Evolutionary conservation across 2,888 invertebrate genomes (phyloP).

Genomic region (Heliconius hortense): DNA sequence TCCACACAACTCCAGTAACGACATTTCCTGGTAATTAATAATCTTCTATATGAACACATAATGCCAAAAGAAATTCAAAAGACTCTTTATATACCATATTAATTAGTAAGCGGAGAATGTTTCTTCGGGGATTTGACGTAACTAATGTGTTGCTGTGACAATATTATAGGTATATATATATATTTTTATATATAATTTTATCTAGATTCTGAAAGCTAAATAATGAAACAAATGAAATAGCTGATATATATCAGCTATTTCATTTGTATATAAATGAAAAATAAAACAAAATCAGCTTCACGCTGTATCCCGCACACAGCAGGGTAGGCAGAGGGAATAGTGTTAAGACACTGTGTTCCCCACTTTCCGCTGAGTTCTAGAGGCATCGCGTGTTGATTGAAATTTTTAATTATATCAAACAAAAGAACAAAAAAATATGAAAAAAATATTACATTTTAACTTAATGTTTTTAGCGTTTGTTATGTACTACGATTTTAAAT

Average conservation of each 20-base stretch:
- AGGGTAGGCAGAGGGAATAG: too few species aligned
- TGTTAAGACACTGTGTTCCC: too few species aligned
- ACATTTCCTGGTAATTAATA: slow-evolving; percentile 29
- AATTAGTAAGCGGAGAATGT: slow-evolving; percentile 34
- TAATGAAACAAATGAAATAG: not conserved
- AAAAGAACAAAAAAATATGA: too few species aligned
- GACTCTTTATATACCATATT: slow-evolving; percentile 33
- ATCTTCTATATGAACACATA: slow-evolving; percentile 30
- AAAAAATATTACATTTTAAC: too few species aligned
- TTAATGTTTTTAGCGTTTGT: too few species aligned
- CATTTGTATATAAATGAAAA: too few species aligned
- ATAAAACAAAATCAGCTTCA: too few species aligned
- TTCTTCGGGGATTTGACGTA: slow-evolving; percentile 25
- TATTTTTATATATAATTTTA: not conserved
- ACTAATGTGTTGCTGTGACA: slow-evolving; percentile 17
- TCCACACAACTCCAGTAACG: slow-evolving; percentile 13
- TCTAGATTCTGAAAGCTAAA: not conserved
- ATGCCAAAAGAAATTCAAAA: slow-evolving; percentile 31
- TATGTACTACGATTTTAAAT: too few species aligned
- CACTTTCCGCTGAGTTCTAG: too few species aligned
- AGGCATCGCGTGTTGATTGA: too few species aligned
- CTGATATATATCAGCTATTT: not conserved
- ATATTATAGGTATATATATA: not conserved
- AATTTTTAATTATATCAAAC: too few species aligned
- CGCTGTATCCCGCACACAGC: too few species aligned